A percentile compares a stretch with the other conserved stretches of the same genome.
phyloP scores from a whole-genome alignment of 2,797 vertebrate genomes.

The Coracias cyanogaster region DNA sequence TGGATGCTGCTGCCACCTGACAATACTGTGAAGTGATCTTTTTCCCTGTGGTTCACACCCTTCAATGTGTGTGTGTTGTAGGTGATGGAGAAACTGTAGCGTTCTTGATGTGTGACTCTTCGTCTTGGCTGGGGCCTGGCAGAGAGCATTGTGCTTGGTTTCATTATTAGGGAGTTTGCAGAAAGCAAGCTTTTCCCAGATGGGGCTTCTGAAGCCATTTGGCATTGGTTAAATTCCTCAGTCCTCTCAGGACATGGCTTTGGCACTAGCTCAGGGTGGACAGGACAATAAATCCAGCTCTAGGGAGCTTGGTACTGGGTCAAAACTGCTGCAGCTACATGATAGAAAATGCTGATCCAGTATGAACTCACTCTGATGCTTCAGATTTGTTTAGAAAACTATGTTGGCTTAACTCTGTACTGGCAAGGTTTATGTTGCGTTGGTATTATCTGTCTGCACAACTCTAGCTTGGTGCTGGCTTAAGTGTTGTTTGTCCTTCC shows the following conservation, averaged over 20 bases:
- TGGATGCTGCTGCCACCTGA: slow-evolving; percentile 6
- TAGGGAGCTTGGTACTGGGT: slow-evolving; percentile 41
- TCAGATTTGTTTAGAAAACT: slow-evolving; percentile 66
- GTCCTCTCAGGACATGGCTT: slow-evolving; percentile 17
- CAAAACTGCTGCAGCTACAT: slow-evolving; percentile 31
- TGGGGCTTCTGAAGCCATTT: not conserved
- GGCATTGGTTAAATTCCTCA: slow-evolving; percentile 40
- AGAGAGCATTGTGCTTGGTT: accelerated
- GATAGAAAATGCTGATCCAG: slow-evolving; percentile 53
- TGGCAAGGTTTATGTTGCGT: slow-evolving; percentile 42
- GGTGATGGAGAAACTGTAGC: not conserved
- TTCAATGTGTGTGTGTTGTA: accelerated
- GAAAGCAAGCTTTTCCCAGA: not conserved
- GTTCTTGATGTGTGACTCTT: not conserved
- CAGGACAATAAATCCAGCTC: slow-evolving; percentile 54
- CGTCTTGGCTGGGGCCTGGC: not conserved
- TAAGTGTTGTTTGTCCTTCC: slow-evolving; percentile 14
- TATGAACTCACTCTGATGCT: slow-evolving; percentile 23
- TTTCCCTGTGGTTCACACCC: not conserved
- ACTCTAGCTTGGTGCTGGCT: slow-evolving; percentile 16
- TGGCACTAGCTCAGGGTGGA: slow-evolving; percentile 39
- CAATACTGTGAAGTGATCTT: not conserved
- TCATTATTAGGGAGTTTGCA: not conserved
- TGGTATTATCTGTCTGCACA: slow-evolving; percentile 47
- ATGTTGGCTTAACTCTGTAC: slow-evolving; percentile 51